Evolutionary conservation across 2,888 invertebrate genomes (phyloP).

Genomic region (Eilema griseolum): DNA sequence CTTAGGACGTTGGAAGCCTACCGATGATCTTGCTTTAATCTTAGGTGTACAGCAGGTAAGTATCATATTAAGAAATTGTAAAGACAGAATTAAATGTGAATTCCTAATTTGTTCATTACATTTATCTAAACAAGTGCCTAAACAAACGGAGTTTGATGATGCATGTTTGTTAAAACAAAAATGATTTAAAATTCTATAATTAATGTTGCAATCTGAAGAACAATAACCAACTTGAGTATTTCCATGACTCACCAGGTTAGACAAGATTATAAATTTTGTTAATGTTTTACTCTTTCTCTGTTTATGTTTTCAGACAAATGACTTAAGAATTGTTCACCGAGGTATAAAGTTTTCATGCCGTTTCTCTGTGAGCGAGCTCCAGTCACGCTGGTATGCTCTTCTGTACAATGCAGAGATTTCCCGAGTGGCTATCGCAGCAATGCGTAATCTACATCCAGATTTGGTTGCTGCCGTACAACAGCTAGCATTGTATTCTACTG

Average conservation of each 20-base stretch:
- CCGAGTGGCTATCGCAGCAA: conserved; percentile 95
- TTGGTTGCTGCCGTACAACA: conserved; percentile 95
- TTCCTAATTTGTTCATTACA: not conserved
- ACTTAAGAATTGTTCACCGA: conserved; percentile 93
- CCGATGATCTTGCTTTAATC: conserved; percentile 97
- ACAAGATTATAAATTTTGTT: not conserved
- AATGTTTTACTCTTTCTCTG: not conserved
- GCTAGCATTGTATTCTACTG: conserved; percentile 95
- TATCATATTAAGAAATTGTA: too few species aligned
- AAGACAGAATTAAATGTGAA: not conserved
- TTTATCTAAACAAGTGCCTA: too few species aligned
- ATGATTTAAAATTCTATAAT: too few species aligned
- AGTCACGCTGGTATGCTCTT: conserved; percentile 98
- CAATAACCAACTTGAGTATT: too few species aligned
- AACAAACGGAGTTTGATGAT: too few species aligned
- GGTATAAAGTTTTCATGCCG: conserved; percentile 98
- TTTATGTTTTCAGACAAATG: conserved; percentile 88
- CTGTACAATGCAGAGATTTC: conserved; percentile 98
- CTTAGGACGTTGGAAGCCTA: conserved; percentile 98
- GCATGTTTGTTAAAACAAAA: too few species aligned
- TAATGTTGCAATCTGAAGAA: not conserved
- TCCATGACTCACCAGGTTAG: too few species aligned
- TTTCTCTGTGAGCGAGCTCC: conserved; percentile 96
- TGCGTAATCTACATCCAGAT: conserved; percentile 97
- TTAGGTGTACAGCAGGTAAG: conserved; percentile 95